phyloP scores from a whole-genome alignment of 2,888 invertebrate species.

The Gari tellinella region DNA sequence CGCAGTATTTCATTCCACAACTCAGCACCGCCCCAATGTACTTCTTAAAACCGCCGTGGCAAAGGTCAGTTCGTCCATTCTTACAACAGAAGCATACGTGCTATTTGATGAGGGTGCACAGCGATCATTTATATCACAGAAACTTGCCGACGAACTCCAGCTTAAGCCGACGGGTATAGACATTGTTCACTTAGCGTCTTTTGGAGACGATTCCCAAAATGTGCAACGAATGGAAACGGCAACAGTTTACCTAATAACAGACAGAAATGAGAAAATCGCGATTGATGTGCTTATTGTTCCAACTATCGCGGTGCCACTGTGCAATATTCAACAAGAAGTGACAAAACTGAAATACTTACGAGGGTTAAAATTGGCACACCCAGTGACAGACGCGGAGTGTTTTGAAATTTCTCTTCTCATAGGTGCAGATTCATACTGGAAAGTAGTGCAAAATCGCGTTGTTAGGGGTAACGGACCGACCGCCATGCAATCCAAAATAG shows the following conservation, averaged over 20 bases:
- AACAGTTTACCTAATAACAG: slow-evolving; percentile 26
- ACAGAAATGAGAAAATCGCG: slow-evolving; percentile 19
- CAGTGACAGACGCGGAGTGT: not conserved
- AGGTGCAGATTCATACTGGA: slow-evolving; percentile 50
- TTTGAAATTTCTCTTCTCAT: slow-evolving; percentile 34
- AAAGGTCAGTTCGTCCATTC: slow-evolving; percentile 3
- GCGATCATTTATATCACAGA: slow-evolving; percentile 34
- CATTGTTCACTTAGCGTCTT: too few species aligned
- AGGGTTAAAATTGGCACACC: slow-evolving; percentile 31
- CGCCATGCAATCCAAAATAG: slow-evolving; percentile 35
- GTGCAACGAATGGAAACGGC: slow-evolving; percentile 10
- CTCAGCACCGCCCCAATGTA: slow-evolving; percentile 5
- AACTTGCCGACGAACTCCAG: slow-evolving; percentile 40
- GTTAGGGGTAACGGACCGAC: slow-evolving; percentile 38
- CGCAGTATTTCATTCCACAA: slow-evolving; percentile 14
- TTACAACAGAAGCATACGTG: slow-evolving; percentile 7
- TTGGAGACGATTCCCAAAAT: not conserved
- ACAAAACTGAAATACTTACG: slow-evolving; percentile 20
- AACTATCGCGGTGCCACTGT: slow-evolving; percentile 40
- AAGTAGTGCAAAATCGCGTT: slow-evolving; percentile 24
- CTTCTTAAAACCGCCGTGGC: slow-evolving; percentile 24
- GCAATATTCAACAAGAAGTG: not conserved
- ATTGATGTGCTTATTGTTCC: slow-evolving; percentile 51
- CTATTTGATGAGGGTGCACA: slow-evolving; percentile 38
- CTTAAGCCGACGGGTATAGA: too few species aligned